Evolutionary conservation across 2,888 invertebrate genomes (phyloP), one percentile per base, ranked within the genome.

Genomic region (Ectemnius lituratus): DNA sequence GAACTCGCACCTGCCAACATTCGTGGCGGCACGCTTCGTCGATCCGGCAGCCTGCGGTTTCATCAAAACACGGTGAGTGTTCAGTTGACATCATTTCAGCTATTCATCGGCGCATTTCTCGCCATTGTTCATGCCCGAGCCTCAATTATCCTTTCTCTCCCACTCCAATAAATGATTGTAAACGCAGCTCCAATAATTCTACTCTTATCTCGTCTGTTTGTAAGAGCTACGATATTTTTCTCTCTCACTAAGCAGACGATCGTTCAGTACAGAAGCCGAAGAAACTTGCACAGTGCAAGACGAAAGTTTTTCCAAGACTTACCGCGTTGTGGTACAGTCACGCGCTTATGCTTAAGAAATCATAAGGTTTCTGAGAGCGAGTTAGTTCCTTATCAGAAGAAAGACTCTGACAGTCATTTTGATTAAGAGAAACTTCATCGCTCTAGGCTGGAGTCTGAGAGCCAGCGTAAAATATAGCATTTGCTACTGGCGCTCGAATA

Each of bases 31-130:
- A 97, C 97, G 1, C 93, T 97, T 78, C 94, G 96, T 86, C 92
- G 97, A 70, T 96, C 96, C 77, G 97, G 97, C 65, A 96, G 96
- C 89, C 92, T 95, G 80, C 92, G 96, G 84, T 96, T 96, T 91
- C 94, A 95, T 87, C 94, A 93, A 83, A 92, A 93, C 69, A 93
- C 93, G 91, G 93, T 93, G 88, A 92, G 92, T 91, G 62, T 52
- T 27, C 37, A n/a, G 47, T 28, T 37, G 18, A 5, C 70, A 16
- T 76, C 71, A 8, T 20, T 45, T 70, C 63, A 27, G 16, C 16
- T 14, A 37, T 49, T 52, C 4, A 37, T 37, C 23, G 23, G 2
- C 23, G 23, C 23, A 23, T 23, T 23, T 23, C 23, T 23, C 23
- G 23, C 47, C 47, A 47, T 47, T 47, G 47, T 47, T 47, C 23